Percentiles rank a stretch among this genome's conserved stretches.
phyloP scores from a whole-genome alignment of 2,888 invertebrate species.

The Acholoe squamosa region DNA sequence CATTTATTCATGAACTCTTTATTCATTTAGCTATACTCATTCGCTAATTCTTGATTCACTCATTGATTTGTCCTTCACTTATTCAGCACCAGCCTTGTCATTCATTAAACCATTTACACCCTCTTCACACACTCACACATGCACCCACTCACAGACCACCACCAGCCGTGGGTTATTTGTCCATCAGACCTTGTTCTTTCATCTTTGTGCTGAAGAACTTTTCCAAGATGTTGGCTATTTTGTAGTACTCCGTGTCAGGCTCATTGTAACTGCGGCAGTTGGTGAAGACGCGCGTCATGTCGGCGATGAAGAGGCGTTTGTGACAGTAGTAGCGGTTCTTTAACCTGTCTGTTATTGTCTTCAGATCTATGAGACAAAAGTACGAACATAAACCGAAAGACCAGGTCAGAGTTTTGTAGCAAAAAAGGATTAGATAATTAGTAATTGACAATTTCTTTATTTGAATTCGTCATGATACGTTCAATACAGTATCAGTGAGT shows the following conservation, averaged over 20 bases:
- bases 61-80: background rate
- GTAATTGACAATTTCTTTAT: too few relatives aligned
- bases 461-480: too few relatives aligned
- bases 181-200: conserved; percentile 87
- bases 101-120: background rate
- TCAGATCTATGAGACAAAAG: conserved; percentile 88
- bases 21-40: background rate
- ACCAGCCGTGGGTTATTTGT: conserved; percentile 70
- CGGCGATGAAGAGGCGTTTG: conserved; percentile 95
- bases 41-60: background rate
- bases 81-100: too few relatives aligned
- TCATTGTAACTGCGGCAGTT: conserved; percentile 97
- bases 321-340: conserved; percentile 93
- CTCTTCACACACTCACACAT: background rate
- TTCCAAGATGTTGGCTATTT: conserved; percentile 95
- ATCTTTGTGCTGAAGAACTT: conserved; percentile 96
- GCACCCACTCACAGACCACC: background rate
- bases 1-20: background rate
- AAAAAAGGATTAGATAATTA: too few relatives aligned
- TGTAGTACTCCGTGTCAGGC: conserved; percentile 96
- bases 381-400: too few relatives aligned
- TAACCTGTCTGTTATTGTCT: conserved; percentile 93
- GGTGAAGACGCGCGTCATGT: conserved; percentile 96
- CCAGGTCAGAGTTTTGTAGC: too few relatives aligned
- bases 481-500: too few relatives aligned